A percentile compares a stretch with the other conserved stretches of the same genome.
Conservation (phyloP, 2,113 vertebrate species). For the Pachycephala philippinensis region DNA sequence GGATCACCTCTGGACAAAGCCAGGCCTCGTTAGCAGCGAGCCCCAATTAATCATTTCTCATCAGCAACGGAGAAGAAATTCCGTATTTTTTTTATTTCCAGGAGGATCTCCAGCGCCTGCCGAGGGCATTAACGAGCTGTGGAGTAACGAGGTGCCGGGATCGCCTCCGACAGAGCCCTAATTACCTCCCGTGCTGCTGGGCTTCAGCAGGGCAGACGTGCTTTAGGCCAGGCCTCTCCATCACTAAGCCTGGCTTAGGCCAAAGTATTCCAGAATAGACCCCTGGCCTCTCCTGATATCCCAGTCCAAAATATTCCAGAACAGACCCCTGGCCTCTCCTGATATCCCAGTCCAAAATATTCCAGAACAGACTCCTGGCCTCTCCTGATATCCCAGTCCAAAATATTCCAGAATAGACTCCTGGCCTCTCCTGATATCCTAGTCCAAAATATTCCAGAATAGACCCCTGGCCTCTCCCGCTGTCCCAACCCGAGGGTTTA, state of each 20-base stretch:
- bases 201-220: neutral
- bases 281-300: too few species aligned
- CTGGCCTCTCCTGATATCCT: neutral
- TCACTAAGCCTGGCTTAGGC: neutral
- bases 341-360: neutral
- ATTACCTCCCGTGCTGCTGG: neutral
- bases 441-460: neutral
- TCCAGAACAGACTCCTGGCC: neutral
- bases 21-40: neutral
- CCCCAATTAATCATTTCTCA: neutral
- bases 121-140: neutral
- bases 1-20: neutral
- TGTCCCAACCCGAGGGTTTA: neutral
- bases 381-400: too few species aligned
- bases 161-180: neutral
- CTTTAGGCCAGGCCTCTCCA: neutral
- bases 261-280: neutral
- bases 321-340: neutral
- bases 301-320: neutral
- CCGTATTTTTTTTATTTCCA: neutral
- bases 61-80: neutral
- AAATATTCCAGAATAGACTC: neutral
- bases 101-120: neutral
- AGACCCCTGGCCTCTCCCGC: neutral
- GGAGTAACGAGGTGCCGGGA: neutral